Percentiles rank a stretch among this genome's conserved stretches.
Evolutionary conservation across 2,113 vertebrate genomes (phyloP).

Genomic region (Chiloscyllium plagiosum): DNA sequence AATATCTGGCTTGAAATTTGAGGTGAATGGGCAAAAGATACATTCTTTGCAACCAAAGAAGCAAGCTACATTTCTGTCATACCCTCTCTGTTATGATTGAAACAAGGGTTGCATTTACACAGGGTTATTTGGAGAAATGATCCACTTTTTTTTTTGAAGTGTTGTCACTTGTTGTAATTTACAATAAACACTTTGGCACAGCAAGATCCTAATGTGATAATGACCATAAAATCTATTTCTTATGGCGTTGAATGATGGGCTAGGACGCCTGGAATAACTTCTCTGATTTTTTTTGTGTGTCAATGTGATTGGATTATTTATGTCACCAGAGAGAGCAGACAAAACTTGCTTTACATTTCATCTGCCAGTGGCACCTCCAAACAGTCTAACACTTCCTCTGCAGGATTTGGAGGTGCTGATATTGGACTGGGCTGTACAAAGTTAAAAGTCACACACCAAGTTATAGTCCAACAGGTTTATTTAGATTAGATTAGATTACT

Average conservation of each 20-base stretch:
- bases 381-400: no score
- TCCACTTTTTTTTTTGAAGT: neutral
- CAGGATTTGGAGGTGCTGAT: no score
- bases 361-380: no score
- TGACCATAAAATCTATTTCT: neutral
- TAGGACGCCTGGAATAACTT: neutral
- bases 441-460: no score
- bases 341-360: no score
- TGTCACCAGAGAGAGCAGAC: no score
- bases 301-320: no score
- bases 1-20: neutral
- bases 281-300: no score
- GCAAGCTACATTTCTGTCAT: neutral
- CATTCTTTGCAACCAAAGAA: neutral
- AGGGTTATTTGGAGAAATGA: neutral
- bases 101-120: neutral
- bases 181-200: neutral
- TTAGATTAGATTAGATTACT: no score
- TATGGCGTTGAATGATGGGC: neutral
- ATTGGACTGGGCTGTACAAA: no score
- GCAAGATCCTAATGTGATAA: neutral
- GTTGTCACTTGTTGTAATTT: neutral
- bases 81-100: neutral
- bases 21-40: neutral
- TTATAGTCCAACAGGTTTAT: no score